A percentile compares a stretch with the other conserved stretches of the same genome.
Conservation (phyloP, 2,113 vertebrate genomes). For the Podocnemis expansa region DNA sequence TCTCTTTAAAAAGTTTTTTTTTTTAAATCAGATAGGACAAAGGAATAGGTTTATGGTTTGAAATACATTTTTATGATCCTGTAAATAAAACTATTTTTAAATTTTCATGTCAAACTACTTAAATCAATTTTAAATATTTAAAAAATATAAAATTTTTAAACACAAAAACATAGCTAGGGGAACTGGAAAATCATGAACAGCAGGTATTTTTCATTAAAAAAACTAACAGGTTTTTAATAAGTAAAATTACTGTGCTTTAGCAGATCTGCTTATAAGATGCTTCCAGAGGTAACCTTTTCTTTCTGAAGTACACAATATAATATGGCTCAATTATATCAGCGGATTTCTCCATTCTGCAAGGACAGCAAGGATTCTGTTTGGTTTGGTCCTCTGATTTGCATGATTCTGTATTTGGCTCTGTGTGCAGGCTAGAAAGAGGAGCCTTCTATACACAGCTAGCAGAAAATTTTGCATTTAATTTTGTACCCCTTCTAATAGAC, state of each 20-base stretch:
- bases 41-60: constrained; percentile 10
- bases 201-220: neutral
- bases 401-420: neutral
- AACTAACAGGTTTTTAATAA: neutral
- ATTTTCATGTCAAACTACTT: constrained; percentile 23
- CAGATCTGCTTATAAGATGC: neutral
- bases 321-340: neutral
- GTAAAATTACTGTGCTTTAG: neutral
- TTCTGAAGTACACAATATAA: neutral
- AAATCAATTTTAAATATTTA: neutral
- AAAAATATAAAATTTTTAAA: neutral
- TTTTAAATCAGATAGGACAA: constrained; percentile 31
- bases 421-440: no score
- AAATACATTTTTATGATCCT: neutral
- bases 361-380: neutral
- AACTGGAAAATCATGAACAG: neutral
- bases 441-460: neutral
- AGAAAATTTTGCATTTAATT: neutral
- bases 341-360: neutral
- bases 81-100: neutral
- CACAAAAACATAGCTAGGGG: neutral
- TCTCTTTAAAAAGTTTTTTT: constrained; percentile 25
- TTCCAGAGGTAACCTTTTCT: neutral
- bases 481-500: neutral
- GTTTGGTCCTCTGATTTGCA: neutral